Evolutionary conservation across 1,140 invertebrate species (phyloP), one percentile per base, ranked within the genome.

Genomic region (Anastrepha ludens): DNA sequence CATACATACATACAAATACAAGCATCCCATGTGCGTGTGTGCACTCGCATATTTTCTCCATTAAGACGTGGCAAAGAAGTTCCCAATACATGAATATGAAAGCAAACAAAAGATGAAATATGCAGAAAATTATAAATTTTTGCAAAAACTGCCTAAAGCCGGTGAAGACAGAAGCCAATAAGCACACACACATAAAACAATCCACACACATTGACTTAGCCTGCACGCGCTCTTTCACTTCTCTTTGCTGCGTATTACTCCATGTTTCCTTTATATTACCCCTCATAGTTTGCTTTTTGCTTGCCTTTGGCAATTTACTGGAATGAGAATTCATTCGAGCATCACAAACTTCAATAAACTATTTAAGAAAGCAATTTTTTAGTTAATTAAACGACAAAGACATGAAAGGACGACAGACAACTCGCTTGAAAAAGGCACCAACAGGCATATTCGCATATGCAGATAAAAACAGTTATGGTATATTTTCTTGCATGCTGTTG

Each of bases 351-450:
- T n/a, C 15, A 65, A 64, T 55, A 87, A 70, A 87, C 62, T 65
- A 87, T 67, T 89, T 90, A 89, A 90, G 91, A 91, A 91, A 90
- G 89, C 89, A 91, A 92, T 91, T 91, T 90, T 92, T 91, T 91
- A 91, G 91, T 92, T 92, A 92, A 92, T 92, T 92, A 92, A 92
- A 91, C 91, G 90, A 91, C 91, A 92, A 92, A 92, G 89, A 88
- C 89, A 89, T 90, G 86, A 89, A 89, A 90, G 88, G 86, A 81
- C 70, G 58, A 62, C 59, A 86, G 44, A 86, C 50, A 60, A 86
- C 62, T 86, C 62, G 2, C 59, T 86, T 62, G 5, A 6, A 20
- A 81, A 7, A 20, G 50, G 17, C 74, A 81, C n/a, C 8, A 81
- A 17, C 60, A 62, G n/a, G 60, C 60, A 62, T 29, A 29, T 29